phyloP scores from a whole-genome alignment of 1,140 invertebrate species.

The Cyphomyrmex costatus region DNA sequence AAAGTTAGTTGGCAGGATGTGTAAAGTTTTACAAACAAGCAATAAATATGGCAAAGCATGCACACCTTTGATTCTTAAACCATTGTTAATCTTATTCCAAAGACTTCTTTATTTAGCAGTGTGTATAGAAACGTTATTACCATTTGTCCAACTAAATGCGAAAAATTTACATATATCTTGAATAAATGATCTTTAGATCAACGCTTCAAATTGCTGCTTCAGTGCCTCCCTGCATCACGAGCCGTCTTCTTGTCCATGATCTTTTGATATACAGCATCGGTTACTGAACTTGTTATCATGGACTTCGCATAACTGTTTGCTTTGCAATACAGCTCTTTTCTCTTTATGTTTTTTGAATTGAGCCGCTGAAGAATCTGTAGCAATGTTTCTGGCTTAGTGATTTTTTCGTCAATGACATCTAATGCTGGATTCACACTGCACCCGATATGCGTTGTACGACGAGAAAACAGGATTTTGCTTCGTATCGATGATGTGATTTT shows the following conservation, averaged over 20 bases:
- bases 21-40: neutral
- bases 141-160: neutral
- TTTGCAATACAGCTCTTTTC: neutral
- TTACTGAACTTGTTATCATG: constrained; percentile 1
- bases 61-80: neutral
- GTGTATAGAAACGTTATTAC: neutral
- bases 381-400: too few relatives aligned
- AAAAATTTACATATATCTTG: neutral
- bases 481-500: too few relatives aligned
- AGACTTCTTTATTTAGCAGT: neutral
- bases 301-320: constrained; percentile 2
- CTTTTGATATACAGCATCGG: constrained; percentile 1
- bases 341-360: neutral
- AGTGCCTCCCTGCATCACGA: neutral
- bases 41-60: neutral
- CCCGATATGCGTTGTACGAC: too few relatives aligned
- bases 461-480: too few relatives aligned
- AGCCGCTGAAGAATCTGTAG: too few relatives aligned
- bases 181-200: neutral
- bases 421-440: too few relatives aligned
- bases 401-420: too few relatives aligned
- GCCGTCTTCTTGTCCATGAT: neutral
- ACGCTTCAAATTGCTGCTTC: neutral
- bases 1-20: neutral
- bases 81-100: neutral